These are phyloP conservation scores for Amniataba percoides DNA, from an alignment of 2,797 vertebrate genomes.

Conservation along the genomic window DNA sequence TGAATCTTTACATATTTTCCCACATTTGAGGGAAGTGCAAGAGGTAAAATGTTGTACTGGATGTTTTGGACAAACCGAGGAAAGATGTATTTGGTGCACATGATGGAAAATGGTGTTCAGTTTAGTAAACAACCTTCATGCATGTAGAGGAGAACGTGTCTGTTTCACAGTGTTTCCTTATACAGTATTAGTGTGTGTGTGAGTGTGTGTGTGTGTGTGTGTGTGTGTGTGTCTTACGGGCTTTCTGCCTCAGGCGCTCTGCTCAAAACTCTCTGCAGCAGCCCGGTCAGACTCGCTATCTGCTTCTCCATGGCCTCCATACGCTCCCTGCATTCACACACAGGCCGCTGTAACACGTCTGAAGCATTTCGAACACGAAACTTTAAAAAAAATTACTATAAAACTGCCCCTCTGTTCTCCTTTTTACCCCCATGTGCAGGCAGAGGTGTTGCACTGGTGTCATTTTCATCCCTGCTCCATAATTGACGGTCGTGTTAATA, in stretches of 20 bases:
- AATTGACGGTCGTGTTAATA: neutral
- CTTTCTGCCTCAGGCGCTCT: conserved; percentile 91
- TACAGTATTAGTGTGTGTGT: conserved; percentile 3
- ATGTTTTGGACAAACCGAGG: neutral
- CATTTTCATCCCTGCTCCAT: neutral
- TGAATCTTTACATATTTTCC: neutral
- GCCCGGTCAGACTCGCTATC: conserved; percentile 96
- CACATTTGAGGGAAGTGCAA: neutral
- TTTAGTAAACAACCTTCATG: neutral
- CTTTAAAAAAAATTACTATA: neutral
- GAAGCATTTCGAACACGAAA: neutral
- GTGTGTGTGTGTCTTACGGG: conserved; percentile 79
- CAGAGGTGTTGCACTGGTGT: neutral
- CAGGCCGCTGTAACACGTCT: conserved; percentile 1
- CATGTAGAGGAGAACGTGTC: neutral
- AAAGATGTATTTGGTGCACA: neutral
- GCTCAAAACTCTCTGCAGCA: conserved; percentile 95
- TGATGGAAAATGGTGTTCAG: neutral
- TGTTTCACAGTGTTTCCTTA: neutral
- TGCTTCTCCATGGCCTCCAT: conserved; percentile 99
- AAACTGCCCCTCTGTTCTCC: fast-evolving
- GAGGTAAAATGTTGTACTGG: too few species aligned
- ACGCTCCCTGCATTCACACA: conserved; percentile 86
- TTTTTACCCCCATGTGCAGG: neutral
- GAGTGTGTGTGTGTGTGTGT: conserved; percentile 42